These are phyloP conservation scores for Dioctria rufipes DNA, from an alignment of 2,888 invertebrate species.

Conservation along the genomic window DNA sequence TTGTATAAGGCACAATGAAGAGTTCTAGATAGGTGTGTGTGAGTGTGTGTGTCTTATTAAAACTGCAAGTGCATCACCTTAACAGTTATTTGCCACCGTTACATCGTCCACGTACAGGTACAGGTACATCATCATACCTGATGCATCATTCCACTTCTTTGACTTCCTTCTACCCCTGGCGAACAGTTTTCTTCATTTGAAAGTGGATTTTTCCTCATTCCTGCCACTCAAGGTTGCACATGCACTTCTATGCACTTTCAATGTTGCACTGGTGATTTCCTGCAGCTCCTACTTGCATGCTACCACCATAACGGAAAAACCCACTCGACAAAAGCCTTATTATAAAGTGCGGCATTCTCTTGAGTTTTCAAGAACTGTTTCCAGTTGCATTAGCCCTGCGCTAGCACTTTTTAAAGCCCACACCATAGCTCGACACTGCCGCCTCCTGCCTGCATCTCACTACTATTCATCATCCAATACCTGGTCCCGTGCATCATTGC, in stretches of 20 bases:
- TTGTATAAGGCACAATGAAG: slow-evolving; percentile 22
- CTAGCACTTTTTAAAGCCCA: slow-evolving; percentile 23
- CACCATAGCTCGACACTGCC: background rate
- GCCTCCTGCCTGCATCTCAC: background rate
- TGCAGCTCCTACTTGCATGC: slow-evolving; percentile 14
- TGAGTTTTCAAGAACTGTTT: slow-evolving; percentile 36
- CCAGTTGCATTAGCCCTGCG: slow-evolving; percentile 2
- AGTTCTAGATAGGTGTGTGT: slow-evolving; percentile 16
- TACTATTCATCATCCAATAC: background rate
- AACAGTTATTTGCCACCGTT: slow-evolving; percentile 49
- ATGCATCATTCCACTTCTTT: slow-evolving; percentile 26
- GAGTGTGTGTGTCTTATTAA: slow-evolving; percentile 5
- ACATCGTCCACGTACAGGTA: background rate
- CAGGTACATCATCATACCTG: background rate
- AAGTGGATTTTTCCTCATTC: slow-evolving; percentile 48
- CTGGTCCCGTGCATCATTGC: background rate
- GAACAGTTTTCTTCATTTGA: slow-evolving; percentile 22
- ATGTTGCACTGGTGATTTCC: slow-evolving; percentile 18
- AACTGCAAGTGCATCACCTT: slow-evolving; percentile 48
- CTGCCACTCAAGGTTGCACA: slow-evolving; percentile 44
- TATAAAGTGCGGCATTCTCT: slow-evolving; percentile 5
- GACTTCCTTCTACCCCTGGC: slow-evolving; percentile 27
- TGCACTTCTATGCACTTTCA: slow-evolving; percentile 18
- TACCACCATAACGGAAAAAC: slow-evolving; percentile 27
- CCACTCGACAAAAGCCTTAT: slow-evolving; percentile 51